These are phyloP conservation scores for Oenanthe melanoleuca DNA, from an alignment of 2,113 vertebrate genomes.

Conservation along the genomic window DNA sequence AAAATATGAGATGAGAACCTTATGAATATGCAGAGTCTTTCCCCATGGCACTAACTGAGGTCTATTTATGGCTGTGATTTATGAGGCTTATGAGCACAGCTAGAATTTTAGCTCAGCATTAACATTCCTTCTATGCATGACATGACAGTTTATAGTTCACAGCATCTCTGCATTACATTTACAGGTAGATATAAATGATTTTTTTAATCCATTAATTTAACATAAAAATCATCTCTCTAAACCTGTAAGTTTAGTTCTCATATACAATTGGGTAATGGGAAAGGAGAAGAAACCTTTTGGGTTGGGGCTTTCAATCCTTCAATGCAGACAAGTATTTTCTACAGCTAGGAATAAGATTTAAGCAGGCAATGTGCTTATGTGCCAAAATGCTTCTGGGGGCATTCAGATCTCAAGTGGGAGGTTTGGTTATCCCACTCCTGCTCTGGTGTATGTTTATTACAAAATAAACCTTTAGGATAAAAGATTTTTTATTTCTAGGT, in stretches of 20 bases:
- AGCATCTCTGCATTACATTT: background rate
- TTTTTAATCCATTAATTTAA: background rate
- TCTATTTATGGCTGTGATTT: slow-evolving; percentile 42
- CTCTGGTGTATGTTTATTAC: background rate
- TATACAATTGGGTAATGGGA: background rate
- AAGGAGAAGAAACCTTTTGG: background rate
- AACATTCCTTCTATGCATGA: background rate
- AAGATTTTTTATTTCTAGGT: background rate
- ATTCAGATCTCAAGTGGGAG: background rate
- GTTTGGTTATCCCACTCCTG: background rate
- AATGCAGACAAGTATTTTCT: background rate
- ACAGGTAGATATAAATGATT: background rate
- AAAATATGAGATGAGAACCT: background rate
- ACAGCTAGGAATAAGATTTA: background rate
- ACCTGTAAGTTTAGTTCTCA: background rate
- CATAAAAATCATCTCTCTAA: background rate
- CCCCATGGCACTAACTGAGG: background rate
- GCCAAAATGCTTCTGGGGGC: background rate
- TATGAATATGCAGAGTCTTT: slow-evolving; percentile 51
- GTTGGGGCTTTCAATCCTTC: background rate
- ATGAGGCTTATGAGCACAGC: slow-evolving; percentile 11
- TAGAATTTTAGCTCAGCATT: slow-evolving; percentile 26
- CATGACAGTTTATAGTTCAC: slow-evolving; percentile 35
- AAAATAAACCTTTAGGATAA: background rate
- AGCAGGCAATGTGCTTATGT: background rate